Conservation (phyloP, 2,888 invertebrate species). For the Lepas anatifera region DNA sequence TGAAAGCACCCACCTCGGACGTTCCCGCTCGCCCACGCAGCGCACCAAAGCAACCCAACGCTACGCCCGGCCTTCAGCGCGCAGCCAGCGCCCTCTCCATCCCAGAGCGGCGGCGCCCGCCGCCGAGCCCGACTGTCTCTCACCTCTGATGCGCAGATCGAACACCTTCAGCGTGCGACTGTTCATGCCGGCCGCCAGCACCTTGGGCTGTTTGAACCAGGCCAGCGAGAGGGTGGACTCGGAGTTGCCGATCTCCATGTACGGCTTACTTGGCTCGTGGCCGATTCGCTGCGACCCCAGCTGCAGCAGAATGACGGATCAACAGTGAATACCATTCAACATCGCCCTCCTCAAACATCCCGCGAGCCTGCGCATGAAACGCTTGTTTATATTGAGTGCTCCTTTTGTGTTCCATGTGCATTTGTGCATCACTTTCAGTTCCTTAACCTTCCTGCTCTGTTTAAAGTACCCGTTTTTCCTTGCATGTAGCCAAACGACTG, state of each 20-base stretch:
- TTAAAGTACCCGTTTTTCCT: too few species aligned
- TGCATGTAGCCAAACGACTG: too few species aligned
- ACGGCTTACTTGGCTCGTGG: not conserved
- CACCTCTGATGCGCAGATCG: not conserved
- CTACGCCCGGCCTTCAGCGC: not conserved
- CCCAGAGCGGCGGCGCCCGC: too few species aligned
- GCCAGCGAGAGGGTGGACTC: not conserved
- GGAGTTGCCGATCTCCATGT: conserved; percentile 1
- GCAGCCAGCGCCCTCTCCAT: too few species aligned
- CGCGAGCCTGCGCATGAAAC: too few species aligned
- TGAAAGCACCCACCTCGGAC: not conserved
- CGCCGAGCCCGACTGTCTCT: not conserved
- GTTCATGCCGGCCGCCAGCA: conserved; percentile 5
- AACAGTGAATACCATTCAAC: too few species aligned
- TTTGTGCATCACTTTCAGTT: too few species aligned
- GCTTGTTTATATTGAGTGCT: too few species aligned
- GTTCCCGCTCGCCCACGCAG: not conserved
- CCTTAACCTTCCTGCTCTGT: too few species aligned
- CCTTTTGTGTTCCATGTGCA: too few species aligned
- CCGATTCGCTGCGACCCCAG: not conserved
- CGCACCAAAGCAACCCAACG: not conserved
- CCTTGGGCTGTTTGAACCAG: not conserved
- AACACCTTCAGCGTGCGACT: not conserved
- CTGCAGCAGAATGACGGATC: too few species aligned
- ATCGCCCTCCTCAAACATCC: too few species aligned